Percentiles rank a stretch among this genome's conserved stretches.
Evolutionary conservation across 1,140 invertebrate genomes (phyloP).

Genomic region (Holcopasites calliopsidis): DNA sequence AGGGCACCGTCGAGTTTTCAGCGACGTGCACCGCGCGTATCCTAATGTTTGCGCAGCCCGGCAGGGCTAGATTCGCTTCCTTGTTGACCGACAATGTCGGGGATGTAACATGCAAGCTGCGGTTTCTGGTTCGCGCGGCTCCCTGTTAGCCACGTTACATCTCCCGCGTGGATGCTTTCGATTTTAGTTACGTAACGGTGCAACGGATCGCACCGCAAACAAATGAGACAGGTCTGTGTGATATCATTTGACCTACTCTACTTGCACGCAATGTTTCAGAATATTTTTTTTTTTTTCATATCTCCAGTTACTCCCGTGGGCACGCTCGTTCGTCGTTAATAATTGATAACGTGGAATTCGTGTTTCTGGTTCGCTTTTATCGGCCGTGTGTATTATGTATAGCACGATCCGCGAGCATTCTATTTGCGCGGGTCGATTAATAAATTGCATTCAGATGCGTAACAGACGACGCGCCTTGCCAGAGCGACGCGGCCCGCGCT

Average conservation of each 20-base stretch:
- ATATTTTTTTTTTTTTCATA: too few relatives aligned
- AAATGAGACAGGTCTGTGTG: too few relatives aligned
- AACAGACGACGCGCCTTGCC: conserved; percentile 21
- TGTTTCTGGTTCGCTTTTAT: conserved; percentile 41
- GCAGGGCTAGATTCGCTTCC: conserved; percentile 5
- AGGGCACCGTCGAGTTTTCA: neutral
- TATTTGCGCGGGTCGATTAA: conserved; percentile 41
- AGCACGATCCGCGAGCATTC: conserved; percentile 23
- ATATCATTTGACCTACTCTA: too few relatives aligned
- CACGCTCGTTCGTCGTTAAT: conserved; percentile 34
- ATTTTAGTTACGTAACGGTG: too few relatives aligned
- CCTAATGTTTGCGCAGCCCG: neutral
- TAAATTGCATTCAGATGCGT: conserved; percentile 37
- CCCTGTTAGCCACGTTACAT: too few relatives aligned
- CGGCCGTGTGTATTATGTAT: conserved; percentile 28
- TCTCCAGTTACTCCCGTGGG: too few relatives aligned
- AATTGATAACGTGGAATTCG: conserved; percentile 45
- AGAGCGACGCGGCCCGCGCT: neutral
- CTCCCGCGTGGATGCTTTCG: too few relatives aligned
- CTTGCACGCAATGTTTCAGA: too few relatives aligned
- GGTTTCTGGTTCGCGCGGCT: too few relatives aligned
- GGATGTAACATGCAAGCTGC: neutral
- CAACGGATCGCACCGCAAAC: too few relatives aligned
- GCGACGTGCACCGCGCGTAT: neutral
- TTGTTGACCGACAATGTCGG: neutral